Conservation (phyloP, 1,140 invertebrate genomes). For the Dolichoris vasculosae region DNA sequence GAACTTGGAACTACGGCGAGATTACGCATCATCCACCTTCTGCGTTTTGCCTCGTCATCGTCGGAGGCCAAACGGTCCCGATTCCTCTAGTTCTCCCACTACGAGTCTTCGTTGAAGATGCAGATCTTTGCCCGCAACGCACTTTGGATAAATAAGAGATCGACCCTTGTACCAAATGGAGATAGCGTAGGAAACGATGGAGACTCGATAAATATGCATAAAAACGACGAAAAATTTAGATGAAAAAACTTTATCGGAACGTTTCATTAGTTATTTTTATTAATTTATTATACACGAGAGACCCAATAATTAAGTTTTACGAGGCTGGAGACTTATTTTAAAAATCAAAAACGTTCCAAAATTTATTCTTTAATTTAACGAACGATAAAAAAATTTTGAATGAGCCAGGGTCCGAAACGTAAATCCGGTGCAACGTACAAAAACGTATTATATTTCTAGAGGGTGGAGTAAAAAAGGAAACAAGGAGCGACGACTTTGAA, state of each 20-base stretch:
- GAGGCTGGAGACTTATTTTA: too few relatives aligned
- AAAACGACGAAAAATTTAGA: neutral
- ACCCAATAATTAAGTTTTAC: too few relatives aligned
- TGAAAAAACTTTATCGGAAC: neutral
- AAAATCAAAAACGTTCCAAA: too few relatives aligned
- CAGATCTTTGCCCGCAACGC: conserved; percentile 54
- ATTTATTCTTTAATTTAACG: too few relatives aligned
- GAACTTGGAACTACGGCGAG: neutral
- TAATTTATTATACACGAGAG: neutral
- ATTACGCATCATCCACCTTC: conserved; percentile 33
- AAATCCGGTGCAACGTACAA: too few relatives aligned
- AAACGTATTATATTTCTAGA: too few relatives aligned
- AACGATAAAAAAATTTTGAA: too few relatives aligned
- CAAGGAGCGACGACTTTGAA: too few relatives aligned
- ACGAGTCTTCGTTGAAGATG: conserved; percentile 15
- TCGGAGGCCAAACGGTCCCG: conserved; percentile 11
- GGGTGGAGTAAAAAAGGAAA: too few relatives aligned
- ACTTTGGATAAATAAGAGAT: conserved; percentile 58
- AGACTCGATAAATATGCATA: conserved; percentile 13
- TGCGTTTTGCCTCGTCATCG: conserved; percentile 47
- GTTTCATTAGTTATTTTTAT: neutral
- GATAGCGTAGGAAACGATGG: neutral
- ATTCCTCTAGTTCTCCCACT: conserved; percentile 9
- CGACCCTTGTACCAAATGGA: conserved; percentile 56
- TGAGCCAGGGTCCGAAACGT: too few relatives aligned